Percentiles rank a stretch among this genome's conserved stretches.
Evolutionary conservation across 2,113 vertebrate genomes (phyloP).

Genomic region (Maccullochella peelii): DNA sequence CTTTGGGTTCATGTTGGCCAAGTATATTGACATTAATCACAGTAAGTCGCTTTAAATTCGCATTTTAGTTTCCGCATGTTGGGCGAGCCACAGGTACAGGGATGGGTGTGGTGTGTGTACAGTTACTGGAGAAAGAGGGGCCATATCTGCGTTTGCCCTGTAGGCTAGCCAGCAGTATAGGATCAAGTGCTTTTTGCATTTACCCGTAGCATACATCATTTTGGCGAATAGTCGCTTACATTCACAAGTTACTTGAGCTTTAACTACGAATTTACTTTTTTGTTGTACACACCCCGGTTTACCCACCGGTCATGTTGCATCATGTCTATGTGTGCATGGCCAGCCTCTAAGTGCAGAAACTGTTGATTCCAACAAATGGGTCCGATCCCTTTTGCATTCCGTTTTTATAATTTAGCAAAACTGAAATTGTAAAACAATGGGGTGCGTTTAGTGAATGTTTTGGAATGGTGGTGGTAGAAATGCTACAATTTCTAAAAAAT

Average conservation of each 20-base stretch:
- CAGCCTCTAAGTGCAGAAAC: background rate
- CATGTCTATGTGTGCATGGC: background rate
- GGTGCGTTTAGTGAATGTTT: background rate
- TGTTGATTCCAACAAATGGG: too few species aligned
- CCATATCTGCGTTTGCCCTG: background rate
- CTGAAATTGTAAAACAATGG: background rate
- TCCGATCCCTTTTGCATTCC: background rate
- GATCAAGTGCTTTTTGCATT: background rate
- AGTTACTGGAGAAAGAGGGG: background rate
- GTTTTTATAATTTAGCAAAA: background rate
- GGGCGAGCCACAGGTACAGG: slow-evolving; percentile 70
- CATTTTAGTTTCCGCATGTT: slow-evolving; percentile 29
- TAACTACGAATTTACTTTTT: background rate
- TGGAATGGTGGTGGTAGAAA: background rate
- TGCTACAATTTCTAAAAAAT: background rate
- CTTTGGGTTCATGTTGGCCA: background rate
- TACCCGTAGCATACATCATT: background rate
- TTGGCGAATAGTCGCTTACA: too few species aligned
- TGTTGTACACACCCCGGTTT: background rate
- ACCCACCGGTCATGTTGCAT: background rate
- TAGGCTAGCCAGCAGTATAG: background rate
- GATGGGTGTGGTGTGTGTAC: slow-evolving; percentile 72
- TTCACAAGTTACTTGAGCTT: too few species aligned
- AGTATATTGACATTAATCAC: background rate
- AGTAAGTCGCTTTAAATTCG: background rate